A percentile compares a stretch with the other conserved stretches of the same genome.
These are phyloP conservation scores for Ceyx melanurus DNA, from an alignment of 2,113 vertebrate genomes.

Conservation along the genomic window DNA sequence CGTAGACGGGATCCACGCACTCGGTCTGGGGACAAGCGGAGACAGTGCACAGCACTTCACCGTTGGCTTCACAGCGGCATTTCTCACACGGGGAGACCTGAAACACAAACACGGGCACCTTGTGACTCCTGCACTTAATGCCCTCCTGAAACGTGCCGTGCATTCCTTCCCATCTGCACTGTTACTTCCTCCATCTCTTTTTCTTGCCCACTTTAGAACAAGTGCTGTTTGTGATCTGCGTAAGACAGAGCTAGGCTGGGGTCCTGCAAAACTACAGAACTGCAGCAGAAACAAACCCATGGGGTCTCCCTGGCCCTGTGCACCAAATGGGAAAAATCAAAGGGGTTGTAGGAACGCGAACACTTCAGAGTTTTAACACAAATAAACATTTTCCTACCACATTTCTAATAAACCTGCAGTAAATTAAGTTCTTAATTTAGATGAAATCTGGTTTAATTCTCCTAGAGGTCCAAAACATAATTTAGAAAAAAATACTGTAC, in stretches of 20 bases:
- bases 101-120: conserved; percentile 42
- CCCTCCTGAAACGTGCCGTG: neutral
- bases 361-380: neutral
- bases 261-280: neutral
- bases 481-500: neutral
- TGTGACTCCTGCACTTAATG: neutral
- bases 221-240: neutral
- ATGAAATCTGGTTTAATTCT: neutral
- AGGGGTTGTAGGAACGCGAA: neutral
- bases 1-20: conserved; percentile 96
- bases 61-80: conserved; percentile 93
- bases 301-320: neutral
- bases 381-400: neutral
- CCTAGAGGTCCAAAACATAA: neutral
- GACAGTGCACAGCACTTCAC: conserved; percentile 94
- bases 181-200: neutral
- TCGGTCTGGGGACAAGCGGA: conserved; percentile 96
- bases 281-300: neutral
- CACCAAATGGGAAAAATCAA: neutral
- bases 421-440: neutral
- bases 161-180: neutral
- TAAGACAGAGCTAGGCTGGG: neutral
- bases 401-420: neutral
- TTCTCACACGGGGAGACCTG: conserved; percentile 95
- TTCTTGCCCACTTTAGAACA: neutral